Conservation (phyloP, 2,797 vertebrate genomes). For the Poecilia velifera region DNA sequence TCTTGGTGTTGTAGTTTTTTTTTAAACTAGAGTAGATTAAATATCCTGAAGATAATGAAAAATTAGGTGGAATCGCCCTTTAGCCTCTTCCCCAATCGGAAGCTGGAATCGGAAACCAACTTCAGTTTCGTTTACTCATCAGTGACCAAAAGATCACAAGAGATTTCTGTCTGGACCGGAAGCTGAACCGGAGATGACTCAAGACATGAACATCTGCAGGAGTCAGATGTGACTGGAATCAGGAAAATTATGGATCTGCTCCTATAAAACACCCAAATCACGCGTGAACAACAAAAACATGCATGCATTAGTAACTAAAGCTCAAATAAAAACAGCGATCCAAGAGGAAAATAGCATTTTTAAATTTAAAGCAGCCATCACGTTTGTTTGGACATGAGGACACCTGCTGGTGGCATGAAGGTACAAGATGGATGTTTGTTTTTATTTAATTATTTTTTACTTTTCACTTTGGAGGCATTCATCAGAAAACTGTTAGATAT, state of each 20-base stretch:
- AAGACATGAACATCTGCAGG: not conserved
- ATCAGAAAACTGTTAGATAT: not conserved
- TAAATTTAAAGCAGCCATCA: not conserved
- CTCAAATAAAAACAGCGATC: not conserved
- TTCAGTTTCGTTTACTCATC: not conserved
- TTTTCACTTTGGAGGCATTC: not conserved
- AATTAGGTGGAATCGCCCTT: too few species aligned
- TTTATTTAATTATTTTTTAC: not conserved
- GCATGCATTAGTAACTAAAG: not conserved
- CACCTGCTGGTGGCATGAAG: slow-evolving; percentile 44
- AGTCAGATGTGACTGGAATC: not conserved
- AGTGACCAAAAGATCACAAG: not conserved
- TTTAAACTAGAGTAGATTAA: too few species aligned
- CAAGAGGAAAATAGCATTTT: not conserved
- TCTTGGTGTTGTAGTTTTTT: too few species aligned
- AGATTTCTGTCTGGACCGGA: slow-evolving; percentile 6
- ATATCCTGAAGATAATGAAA: too few species aligned
- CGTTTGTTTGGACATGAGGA: slow-evolving; percentile 3
- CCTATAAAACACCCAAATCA: not conserved
- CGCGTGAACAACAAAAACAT: not conserved
- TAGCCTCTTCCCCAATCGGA: too few species aligned
- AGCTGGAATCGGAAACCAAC: too few species aligned
- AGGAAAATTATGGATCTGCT: not conserved
- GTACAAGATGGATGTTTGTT: not conserved
- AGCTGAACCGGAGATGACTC: not conserved